phyloP scores from a whole-genome alignment of 2,888 invertebrate species.

The Yponomeuta plumbellus region DNA sequence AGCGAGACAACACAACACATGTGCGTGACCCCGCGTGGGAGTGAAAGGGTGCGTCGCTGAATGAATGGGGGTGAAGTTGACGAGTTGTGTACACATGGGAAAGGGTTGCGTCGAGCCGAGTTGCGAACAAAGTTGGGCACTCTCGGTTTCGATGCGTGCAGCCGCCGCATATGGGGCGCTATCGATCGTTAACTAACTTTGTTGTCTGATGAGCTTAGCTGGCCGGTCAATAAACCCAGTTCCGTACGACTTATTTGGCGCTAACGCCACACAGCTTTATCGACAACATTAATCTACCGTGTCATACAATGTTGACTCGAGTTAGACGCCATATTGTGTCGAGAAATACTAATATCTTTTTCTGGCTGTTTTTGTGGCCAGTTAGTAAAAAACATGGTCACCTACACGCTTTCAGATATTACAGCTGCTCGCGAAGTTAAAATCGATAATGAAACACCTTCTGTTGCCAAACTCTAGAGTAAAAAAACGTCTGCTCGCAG shows the following conservation, averaged over 20 bases:
- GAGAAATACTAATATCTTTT: not conserved
- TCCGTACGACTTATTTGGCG: conserved; percentile 21
- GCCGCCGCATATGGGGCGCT: conserved; percentile 57
- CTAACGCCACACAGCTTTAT: not conserved
- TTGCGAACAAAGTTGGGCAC: conserved; percentile 52
- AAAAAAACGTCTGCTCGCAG: not conserved
- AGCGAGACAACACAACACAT: conserved; percentile 55
- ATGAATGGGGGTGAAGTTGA: conserved; percentile 65
- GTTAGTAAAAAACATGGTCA: not conserved
- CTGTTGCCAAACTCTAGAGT: conserved; percentile 42
- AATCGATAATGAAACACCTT: conserved; percentile 15
- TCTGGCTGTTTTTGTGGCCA: not conserved
- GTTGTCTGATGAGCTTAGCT: conserved; percentile 41
- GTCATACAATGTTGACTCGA: conserved; percentile 1
- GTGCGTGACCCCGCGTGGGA: conserved; percentile 52
- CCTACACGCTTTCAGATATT: conserved; percentile 10
- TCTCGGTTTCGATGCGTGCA: conserved; percentile 67
- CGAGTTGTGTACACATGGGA: conserved; percentile 61
- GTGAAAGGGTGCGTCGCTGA: conserved; percentile 56
- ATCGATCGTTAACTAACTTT: conserved; percentile 55
- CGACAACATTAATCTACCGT: not conserved
- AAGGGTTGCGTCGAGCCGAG: conserved; percentile 57
- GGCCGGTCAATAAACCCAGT: conserved; percentile 39
- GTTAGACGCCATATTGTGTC: not conserved
- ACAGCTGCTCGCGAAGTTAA: conserved; percentile 6